Evolutionary conservation across 2,113 vertebrate species (phyloP), one percentile per base, ranked within the genome.

Genomic region (Condylura cristata): DNA sequence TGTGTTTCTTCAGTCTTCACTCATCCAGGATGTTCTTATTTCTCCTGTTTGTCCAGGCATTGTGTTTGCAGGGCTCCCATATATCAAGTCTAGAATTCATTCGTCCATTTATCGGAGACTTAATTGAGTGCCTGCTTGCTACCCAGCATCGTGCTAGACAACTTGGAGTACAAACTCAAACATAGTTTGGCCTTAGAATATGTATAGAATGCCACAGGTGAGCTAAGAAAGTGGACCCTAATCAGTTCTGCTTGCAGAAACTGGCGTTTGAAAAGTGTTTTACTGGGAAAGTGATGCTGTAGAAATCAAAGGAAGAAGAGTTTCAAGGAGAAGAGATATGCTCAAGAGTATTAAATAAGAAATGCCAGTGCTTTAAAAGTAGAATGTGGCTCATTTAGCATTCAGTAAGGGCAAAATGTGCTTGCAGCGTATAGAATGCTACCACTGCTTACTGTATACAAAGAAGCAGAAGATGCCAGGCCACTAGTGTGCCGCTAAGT

Each of bases 241-340:
- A 71, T 70, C 66, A 53, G 88, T 81, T 87, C n/a, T 87, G 8
- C 37, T 61, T 51, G 22, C 53, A 76, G 65, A 96, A 88, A 39
- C 37, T 83, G 90, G 72, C 32, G 22, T 80, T 85, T 78, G 61
- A 90, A 96, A 66, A 90, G 61, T 95, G 46, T 94, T 92, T 58
- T 12, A 68, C 37, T 61, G 65, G 48, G 66, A 78, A 56, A 92
- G 41, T 26, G n/a, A 91, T 93, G 30, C 46, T 32, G 16, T 95
- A 24, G 58, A 95, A 90, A 68, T 88, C 61, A 89, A 63, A 92
- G 39, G 22, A 39, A 16, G 30, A 80, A 53, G 26, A 68, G 46
- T 93, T 94, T 91, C 20, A 46, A 86, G 93, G 71, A 94, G 86
- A 66, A 75, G 41, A 60, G 92, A 51, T 83, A 82, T 90, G 60